phyloP scores from a whole-genome alignment of 1,140 invertebrate species.

The Zaprionus tsacasi region DNA sequence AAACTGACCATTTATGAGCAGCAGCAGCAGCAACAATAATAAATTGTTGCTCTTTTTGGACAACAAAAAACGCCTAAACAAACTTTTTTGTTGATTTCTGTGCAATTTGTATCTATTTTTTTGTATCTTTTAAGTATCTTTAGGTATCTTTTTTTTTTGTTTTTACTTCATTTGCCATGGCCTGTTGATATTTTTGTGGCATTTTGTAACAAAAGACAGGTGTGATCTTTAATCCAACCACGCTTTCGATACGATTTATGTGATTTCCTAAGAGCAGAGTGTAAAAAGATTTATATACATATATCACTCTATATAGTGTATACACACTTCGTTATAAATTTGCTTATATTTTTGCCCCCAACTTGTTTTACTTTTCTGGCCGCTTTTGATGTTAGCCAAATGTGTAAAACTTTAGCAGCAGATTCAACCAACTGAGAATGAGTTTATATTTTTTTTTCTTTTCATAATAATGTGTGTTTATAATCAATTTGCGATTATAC shows the following conservation, averaged over 20 bases:
- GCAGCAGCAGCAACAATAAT: slow-evolving; percentile 43
- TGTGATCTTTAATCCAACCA: slow-evolving; percentile 9
- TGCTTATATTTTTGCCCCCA: background rate
- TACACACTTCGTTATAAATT: background rate
- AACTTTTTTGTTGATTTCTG: slow-evolving; percentile 50
- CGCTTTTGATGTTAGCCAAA: slow-evolving; percentile 45
- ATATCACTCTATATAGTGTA: background rate
- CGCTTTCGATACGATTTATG: background rate
- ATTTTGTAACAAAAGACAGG: slow-evolving; percentile 10
- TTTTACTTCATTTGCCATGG: slow-evolving; percentile 5
- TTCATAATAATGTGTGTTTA: slow-evolving; percentile 27
- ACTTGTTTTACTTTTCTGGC: slow-evolving; percentile 16
- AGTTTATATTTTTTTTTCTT: slow-evolving; percentile 12
- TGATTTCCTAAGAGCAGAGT: background rate
- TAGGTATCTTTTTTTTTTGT: background rate
- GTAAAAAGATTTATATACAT: background rate
- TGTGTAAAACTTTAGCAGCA: slow-evolving; percentile 30
- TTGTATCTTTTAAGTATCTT: slow-evolving; percentile 1
- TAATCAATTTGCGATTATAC: slow-evolving; percentile 49
- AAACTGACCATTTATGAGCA: slow-evolving; percentile 69
- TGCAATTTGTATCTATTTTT: slow-evolving; percentile 40
- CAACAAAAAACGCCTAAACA: slow-evolving; percentile 68
- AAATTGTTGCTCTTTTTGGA: slow-evolving; percentile 48
- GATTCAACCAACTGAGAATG: slow-evolving; percentile 36
- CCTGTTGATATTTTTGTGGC: slow-evolving; percentile 5